phyloP scores from a whole-genome alignment of 2,888 invertebrate genomes.

The Phragmatobia fuliginosa region DNA sequence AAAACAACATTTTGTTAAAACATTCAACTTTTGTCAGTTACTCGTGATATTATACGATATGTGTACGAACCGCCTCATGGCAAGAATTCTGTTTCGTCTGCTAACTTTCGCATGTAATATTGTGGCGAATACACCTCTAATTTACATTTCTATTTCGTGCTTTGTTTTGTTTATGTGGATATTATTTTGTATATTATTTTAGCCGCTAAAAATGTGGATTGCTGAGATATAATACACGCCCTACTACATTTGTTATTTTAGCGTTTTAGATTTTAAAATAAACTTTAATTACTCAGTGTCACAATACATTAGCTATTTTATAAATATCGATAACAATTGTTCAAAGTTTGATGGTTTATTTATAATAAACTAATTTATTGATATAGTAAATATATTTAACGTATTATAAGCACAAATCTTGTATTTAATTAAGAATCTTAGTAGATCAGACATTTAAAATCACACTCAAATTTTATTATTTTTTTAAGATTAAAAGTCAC shows the following conservation, averaged over 20 bases:
- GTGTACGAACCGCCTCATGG: neutral
- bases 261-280: no score
- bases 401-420: no score
- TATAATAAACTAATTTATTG: no score
- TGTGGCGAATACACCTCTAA: neutral
- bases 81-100: neutral
- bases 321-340: neutral
- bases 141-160: neutral
- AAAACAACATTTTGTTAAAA: neutral
- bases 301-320: no score
- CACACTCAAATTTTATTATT: no score
- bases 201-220: neutral
- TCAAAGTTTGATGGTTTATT: neutral
- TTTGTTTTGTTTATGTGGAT: neutral
- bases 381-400: no score
- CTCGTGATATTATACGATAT: neutral
- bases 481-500: no score
- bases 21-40: neutral
- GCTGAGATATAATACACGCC: neutral
- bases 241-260: neutral
- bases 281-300: no score
- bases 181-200: neutral
- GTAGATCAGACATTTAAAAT: no score
- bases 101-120: neutral
- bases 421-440: no score